Base-by-base conservation (phyloP, 1,140 invertebrate genomes). In the Pantala flavescens region DNA sequence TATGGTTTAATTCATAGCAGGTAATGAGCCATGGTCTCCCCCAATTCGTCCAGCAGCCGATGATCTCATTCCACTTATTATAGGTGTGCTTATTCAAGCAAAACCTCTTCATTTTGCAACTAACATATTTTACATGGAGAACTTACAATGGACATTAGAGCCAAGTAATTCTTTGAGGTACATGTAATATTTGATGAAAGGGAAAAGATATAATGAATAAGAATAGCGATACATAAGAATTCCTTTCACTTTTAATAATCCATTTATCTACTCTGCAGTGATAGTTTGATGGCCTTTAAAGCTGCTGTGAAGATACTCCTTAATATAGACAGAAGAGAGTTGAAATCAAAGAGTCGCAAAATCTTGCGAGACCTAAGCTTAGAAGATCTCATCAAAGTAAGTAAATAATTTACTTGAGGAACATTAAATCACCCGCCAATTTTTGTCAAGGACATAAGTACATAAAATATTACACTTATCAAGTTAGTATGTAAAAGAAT, bases 51-150 rank as follows among this genome's bases (percentile, higher is more conserved):
- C 78, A 21, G 76, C 78, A 0, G 78, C 73, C 12, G 78, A 79
- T 28, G 76, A 78, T 77, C 74, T 82, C 19, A 78, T 81, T n/a
- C 78, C 78, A 14, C 71, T 82, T 1, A 55, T 81, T 21, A 74
- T 80, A 23, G 79, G 79, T 70, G 79, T 82, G 3, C 79, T 81
- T 21, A 76, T 78, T 0, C 80, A 80, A 77, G 79, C 79, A 11
- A 79, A 76, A 42, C 78, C 79, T 11, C 73, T 72, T 24, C 78
- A 78, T 72, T 43, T 81, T n/a, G 74, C 78, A 11, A 80, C 80
- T 0, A 79, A 81, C 75, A 77, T 81, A 23, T 79, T 80, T 74
- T 81, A 81, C 24, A 77, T 81, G 49, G 74, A 81, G 72, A 79
- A 79, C 76, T 81, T 81, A 71, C 76, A 79, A 7, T 80, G 78